Conservation (phyloP, 2,888 invertebrate genomes). For the Pardosa pseudoannulata region DNA sequence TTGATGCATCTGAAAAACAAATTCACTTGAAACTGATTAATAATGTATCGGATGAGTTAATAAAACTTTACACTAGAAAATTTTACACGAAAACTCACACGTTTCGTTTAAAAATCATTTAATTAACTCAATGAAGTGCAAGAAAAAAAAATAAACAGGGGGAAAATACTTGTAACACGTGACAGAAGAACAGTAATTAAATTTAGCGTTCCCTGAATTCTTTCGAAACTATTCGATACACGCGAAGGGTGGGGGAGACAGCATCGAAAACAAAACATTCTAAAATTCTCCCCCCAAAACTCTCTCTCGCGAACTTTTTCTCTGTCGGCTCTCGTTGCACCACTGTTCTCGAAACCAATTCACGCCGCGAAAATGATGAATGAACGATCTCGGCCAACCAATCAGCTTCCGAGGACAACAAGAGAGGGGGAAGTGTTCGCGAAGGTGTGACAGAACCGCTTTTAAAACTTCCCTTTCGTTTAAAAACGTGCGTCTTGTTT, state of each 20-base stretch:
- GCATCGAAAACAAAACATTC: not conserved
- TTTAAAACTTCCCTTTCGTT: slow-evolving; percentile 47
- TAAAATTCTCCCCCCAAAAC: not conserved
- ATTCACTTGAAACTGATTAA: too few relatives aligned
- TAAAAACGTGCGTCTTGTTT: slow-evolving; percentile 51
- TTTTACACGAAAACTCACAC: too few relatives aligned
- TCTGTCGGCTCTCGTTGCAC: not conserved
- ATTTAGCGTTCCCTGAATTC: not conserved
- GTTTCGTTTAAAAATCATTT: too few relatives aligned
- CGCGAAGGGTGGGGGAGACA: too few relatives aligned
- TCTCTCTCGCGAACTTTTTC: not conserved
- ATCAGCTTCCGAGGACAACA: slow-evolving; percentile 54
- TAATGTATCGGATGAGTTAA: too few relatives aligned
- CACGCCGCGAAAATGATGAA: slow-evolving; percentile 37
- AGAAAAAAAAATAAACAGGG: not conserved
- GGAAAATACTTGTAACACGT: too few relatives aligned
- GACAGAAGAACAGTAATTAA: too few relatives aligned
- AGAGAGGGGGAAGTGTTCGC: slow-evolving; percentile 30
- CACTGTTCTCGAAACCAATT: not conserved
- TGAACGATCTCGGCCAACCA: slow-evolving; percentile 38
- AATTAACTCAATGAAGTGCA: too few relatives aligned
- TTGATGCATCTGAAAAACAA: too few relatives aligned
- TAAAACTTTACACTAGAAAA: too few relatives aligned
- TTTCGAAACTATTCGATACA: not conserved
- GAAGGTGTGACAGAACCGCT: slow-evolving; percentile 57